phyloP scores from a whole-genome alignment of 1,140 invertebrate species.

The Probaryconus sp. region DNA sequence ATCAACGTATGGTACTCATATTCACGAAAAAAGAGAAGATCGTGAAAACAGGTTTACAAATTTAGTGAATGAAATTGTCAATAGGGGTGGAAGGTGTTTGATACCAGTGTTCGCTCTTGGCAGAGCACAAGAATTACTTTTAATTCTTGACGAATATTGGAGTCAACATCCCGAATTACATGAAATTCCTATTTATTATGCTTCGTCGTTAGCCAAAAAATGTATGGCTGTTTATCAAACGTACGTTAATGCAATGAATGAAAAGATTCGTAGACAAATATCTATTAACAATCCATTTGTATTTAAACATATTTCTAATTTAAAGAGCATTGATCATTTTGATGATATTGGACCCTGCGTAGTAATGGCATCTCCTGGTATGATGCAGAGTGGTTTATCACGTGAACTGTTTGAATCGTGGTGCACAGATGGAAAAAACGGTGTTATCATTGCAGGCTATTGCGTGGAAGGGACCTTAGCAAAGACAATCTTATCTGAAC shows the following conservation, averaged over 20 bases:
- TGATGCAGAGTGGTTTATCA: conserved; percentile 99
- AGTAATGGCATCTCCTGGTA: conserved; percentile 99
- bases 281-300: conserved; percentile 99
- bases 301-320: conserved; percentile 98
- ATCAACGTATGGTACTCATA: conserved; percentile 99
- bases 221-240: conserved; percentile 99
- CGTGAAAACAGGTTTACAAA: conserved; percentile 96
- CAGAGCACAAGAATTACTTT: conserved; percentile 95
- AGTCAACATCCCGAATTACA: conserved; percentile 98
- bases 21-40: conserved; percentile 98
- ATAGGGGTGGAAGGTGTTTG: conserved; percentile 95
- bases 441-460: conserved; percentile 99
- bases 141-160: conserved; percentile 99
- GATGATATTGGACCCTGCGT: conserved; percentile 99
- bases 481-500: conserved; percentile 98
- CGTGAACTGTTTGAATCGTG: conserved; percentile 98
- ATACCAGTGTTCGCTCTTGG: conserved; percentile 99
- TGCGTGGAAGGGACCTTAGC: conserved; percentile 99
- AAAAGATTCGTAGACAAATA: conserved; percentile 96
- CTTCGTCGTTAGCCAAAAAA: conserved; percentile 98
- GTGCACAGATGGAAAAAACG: conserved; percentile 99
- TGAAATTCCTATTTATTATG: conserved; percentile 99
- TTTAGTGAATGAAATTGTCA: conserved; percentile 97
- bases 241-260: conserved; percentile 99
- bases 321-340: conserved; percentile 99